phyloP scores from a whole-genome alignment of 2,113 vertebrate genomes.

The Stegostoma tigrinum region DNA sequence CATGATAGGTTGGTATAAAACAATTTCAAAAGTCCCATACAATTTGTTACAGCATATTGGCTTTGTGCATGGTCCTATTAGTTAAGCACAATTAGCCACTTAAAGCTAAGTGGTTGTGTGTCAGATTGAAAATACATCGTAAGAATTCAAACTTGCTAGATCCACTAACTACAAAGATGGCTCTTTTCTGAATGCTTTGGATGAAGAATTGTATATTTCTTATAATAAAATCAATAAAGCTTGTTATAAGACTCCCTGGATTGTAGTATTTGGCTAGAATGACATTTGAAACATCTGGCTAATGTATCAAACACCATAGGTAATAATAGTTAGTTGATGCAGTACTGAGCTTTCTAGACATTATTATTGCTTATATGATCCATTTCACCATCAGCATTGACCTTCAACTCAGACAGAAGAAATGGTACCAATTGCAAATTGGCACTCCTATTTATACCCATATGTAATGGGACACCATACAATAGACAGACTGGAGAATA shows the following conservation, averaged over 20 bases:
- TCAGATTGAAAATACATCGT: not conserved
- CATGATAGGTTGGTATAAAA: not conserved
- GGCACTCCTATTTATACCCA: not conserved
- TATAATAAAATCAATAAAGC: conserved; percentile 23
- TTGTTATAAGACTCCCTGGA: conserved; percentile 41
- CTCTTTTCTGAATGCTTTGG: not conserved
- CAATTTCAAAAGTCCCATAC: not conserved
- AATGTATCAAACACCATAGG: conserved; percentile 49
- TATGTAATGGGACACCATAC: not conserved
- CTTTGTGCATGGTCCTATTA: not conserved
- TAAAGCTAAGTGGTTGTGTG: not conserved
- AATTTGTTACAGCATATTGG: not conserved
- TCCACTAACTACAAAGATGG: not conserved
- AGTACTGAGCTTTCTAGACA: conserved; percentile 41
- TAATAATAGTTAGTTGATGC: conserved; percentile 50
- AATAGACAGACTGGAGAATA: not conserved
- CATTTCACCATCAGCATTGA: conserved; percentile 43
- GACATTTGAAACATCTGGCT: conserved; percentile 55
- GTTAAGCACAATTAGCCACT: conserved; percentile 8
- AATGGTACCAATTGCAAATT: conserved; percentile 48
- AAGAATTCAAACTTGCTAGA: not conserved
- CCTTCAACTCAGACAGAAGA: conserved; percentile 47
- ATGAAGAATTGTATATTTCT: not conserved
- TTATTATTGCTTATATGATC: conserved; percentile 48
- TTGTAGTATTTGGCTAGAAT: conserved; percentile 45